A percentile compares a stretch with the other conserved stretches of the same genome.
phyloP scores from a whole-genome alignment of 2,797 vertebrate genomes.

The Thalassophryne amazonica region DNA sequence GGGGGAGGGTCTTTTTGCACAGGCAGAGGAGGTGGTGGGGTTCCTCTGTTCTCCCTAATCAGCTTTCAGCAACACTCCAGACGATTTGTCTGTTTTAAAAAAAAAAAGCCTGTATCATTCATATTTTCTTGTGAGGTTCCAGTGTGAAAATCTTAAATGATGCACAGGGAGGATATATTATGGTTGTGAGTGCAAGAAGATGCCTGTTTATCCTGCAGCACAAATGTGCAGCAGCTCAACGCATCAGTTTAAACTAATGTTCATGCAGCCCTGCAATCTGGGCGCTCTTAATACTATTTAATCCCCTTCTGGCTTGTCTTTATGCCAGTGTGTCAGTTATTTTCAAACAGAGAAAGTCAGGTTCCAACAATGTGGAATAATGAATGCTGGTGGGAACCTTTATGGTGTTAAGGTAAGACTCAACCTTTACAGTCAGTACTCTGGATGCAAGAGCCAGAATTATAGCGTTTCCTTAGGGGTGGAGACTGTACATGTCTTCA shows the following conservation, averaged over 20 bases:
- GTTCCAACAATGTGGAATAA: slow-evolving; percentile 23
- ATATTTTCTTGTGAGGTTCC: not conserved
- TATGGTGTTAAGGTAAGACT: slow-evolving; percentile 47
- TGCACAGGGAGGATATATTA: not conserved
- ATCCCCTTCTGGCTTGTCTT: slow-evolving; percentile 60
- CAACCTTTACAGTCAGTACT: no score
- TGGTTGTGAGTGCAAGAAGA: slow-evolving; percentile 14
- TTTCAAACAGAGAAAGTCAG: slow-evolving; percentile 41
- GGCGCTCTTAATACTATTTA: slow-evolving; percentile 73
- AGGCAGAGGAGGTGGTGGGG: slow-evolving; percentile 34
- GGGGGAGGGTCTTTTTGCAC: slow-evolving; percentile 16
- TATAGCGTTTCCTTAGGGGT: not conserved
- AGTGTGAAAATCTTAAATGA: not conserved
- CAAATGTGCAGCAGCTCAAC: slow-evolving; percentile 48
- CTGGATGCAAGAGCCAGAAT: no score
- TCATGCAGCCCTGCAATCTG: slow-evolving; percentile 66
- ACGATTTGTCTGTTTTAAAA: no score
- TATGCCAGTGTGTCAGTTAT: slow-evolving; percentile 48
- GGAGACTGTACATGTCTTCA: slow-evolving; percentile 4
- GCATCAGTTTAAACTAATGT: slow-evolving; percentile 52
- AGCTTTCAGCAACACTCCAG: slow-evolving; percentile 63
- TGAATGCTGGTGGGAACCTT: not conserved
- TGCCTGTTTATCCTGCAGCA: slow-evolving; percentile 22
- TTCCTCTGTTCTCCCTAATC: slow-evolving; percentile 73
- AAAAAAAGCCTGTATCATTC: not conserved